Percentiles rank a stretch among this genome's conserved stretches.
Evolutionary conservation across 2,888 invertebrate genomes (phyloP).

Genomic region (Allophyes oxyacanthae): DNA sequence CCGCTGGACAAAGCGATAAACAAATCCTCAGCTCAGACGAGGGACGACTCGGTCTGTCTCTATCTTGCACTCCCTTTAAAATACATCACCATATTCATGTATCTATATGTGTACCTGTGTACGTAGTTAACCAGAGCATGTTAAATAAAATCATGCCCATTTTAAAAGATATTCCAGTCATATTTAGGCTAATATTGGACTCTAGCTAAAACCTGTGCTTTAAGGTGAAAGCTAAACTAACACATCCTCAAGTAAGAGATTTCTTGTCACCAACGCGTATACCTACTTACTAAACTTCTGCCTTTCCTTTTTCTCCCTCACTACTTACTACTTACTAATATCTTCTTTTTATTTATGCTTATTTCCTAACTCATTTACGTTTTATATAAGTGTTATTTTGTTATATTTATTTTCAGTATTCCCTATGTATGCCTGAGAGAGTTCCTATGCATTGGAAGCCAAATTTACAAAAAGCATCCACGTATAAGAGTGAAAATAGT

Average conservation of each 20-base stretch:
- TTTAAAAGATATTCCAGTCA: conserved; percentile 39
- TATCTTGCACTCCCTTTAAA: conserved; percentile 75
- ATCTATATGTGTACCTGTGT: conserved; percentile 78
- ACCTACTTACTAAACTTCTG: conserved; percentile 3
- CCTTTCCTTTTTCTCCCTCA: conserved; percentile 4
- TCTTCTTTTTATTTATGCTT: conserved; percentile 34
- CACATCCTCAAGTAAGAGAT: conserved; percentile 9
- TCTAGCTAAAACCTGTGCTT: conserved; percentile 23
- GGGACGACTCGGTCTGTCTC: conserved; percentile 88
- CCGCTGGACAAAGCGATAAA: conserved; percentile 88
- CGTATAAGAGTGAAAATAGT: conserved; percentile 89
- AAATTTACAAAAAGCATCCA: conserved; percentile 89
- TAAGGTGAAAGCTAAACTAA: conserved; percentile 13
- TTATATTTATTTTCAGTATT: conserved; percentile 85
- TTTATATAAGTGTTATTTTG: conserved; percentile 71
- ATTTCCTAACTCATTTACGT: conserved; percentile 56
- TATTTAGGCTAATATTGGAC: conserved; percentile 46
- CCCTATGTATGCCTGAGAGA: conserved; percentile 89
- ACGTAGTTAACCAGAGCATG: conserved; percentile 81
- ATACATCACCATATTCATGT: conserved; percentile 73
- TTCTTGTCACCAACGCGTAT: not conserved
- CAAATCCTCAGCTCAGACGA: conserved; percentile 86
- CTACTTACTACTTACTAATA: no score
- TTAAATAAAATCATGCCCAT: conserved; percentile 73
- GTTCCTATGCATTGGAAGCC: conserved; percentile 89